These are phyloP conservation scores for Scophthalmus maximus DNA, from an alignment of 2,113 vertebrate species.

Conservation along the genomic window DNA sequence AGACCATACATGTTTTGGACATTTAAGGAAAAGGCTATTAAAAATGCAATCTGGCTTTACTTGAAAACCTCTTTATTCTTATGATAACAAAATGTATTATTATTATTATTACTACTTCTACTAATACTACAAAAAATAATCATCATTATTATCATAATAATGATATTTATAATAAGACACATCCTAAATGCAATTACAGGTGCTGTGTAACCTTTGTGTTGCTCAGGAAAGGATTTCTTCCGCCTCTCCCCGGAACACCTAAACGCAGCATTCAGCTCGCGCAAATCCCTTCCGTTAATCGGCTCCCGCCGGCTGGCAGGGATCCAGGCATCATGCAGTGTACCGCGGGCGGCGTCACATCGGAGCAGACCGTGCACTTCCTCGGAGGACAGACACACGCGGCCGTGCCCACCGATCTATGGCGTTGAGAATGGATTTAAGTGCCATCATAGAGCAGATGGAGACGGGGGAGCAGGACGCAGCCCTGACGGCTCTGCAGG, in stretches of 20 bases:
- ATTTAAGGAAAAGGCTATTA: too few relatives aligned
- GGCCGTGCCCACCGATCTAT: constrained; percentile 10
- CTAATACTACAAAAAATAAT: too few relatives aligned
- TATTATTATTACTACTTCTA: too few relatives aligned
- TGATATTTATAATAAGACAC: too few relatives aligned
- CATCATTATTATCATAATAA: too few relatives aligned
- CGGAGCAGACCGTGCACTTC: not conserved
- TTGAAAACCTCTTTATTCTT: too few relatives aligned
- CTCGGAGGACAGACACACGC: not conserved
- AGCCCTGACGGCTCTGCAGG: constrained; percentile 83
- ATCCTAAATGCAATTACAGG: too few relatives aligned
- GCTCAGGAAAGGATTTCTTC: too few relatives aligned
- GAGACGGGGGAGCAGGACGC: constrained; percentile 86
- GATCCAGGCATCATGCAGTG: constrained; percentile 59
- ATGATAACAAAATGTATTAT: too few relatives aligned
- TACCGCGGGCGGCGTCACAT: constrained; percentile 34
- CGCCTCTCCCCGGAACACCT: constrained; percentile 23
- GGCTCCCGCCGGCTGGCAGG: constrained; percentile 18
- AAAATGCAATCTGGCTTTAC: too few relatives aligned
- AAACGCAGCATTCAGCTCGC: constrained; percentile 44
- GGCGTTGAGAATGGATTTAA: constrained; percentile 86
- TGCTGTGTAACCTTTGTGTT: too few relatives aligned
- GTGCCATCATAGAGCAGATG: constrained; percentile 84
- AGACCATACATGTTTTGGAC: too few relatives aligned
- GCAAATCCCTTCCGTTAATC: constrained; percentile 71